These are phyloP conservation scores for Perca flavescens DNA, from an alignment of 2,113 vertebrate genomes.

Conservation along the genomic window DNA sequence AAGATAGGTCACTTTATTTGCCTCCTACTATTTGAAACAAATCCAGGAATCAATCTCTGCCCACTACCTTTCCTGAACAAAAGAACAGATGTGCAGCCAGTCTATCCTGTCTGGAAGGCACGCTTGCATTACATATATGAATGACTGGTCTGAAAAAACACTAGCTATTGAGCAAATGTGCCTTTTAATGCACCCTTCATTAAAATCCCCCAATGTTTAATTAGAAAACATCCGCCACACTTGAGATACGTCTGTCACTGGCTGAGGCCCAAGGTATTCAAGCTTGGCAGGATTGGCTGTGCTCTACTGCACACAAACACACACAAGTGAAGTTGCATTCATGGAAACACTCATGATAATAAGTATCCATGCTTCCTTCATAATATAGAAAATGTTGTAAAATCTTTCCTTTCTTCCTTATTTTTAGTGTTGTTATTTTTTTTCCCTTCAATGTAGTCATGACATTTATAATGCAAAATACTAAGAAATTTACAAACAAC, in stretches of 20 bases:
- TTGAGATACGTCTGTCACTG: conserved; percentile 70
- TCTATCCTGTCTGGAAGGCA: conserved; percentile 29
- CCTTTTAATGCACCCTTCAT: conserved; percentile 77
- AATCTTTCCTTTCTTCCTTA: not conserved
- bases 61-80: conserved; percentile 61
- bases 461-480: not conserved
- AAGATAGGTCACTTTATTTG: conserved; percentile 45
- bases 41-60: conserved; percentile 32
- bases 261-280: conserved; percentile 70
- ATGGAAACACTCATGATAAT: not conserved
- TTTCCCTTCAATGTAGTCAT: not conserved
- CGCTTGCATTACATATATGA: conserved; percentile 79
- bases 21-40: conserved; percentile 55
- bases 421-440: not conserved
- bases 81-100: conserved; percentile 72
- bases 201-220: conserved; percentile 80
- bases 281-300: conserved; percentile 38
- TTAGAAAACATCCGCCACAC: conserved; percentile 78
- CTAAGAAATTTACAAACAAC: not conserved
- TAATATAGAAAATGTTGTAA: not conserved
- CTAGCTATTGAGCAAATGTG: conserved; percentile 53
- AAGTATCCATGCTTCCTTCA: not conserved
- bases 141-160: conserved; percentile 69
- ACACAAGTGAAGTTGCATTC: not conserved
- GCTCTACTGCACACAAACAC: conserved; percentile 43